Evolutionary conservation across 2,797 vertebrate genomes (phyloP).

Genomic region (Sciurus carolinensis): DNA sequence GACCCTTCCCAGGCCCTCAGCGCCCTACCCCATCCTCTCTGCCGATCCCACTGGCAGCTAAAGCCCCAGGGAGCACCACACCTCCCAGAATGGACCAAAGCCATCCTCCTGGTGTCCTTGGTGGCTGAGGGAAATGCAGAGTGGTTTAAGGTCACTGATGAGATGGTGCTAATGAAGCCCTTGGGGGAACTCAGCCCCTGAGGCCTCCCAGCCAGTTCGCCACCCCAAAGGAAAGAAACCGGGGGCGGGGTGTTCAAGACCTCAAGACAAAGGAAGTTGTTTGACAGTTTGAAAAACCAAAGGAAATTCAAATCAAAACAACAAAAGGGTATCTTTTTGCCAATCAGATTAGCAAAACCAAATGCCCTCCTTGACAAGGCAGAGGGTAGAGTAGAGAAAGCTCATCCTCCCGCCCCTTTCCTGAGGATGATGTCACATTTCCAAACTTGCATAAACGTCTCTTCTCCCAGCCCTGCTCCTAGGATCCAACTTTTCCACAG

Average conservation of each 20-base stretch:
- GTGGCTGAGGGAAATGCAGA: not conserved
- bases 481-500: not conserved
- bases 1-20: not conserved
- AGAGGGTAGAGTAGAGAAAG: not conserved
- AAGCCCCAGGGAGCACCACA: not conserved
- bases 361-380: not conserved
- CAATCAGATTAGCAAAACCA: conserved; percentile 10
- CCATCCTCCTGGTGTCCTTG: not conserved
- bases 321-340: not conserved
- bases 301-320: conserved; percentile 48
- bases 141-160: not conserved
- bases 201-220: not conserved
- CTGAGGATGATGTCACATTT: not conserved
- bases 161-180: not conserved
- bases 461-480: too few relatives aligned
- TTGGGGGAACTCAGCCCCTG: not conserved
- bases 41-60: not conserved
- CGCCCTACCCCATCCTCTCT: not conserved
- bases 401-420: not conserved
- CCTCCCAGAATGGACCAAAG: not conserved
- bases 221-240: not conserved
- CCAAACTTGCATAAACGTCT: not conserved
- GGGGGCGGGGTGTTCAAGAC: too few relatives aligned
- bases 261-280: conserved; percentile 34
- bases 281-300: conserved; percentile 9